Evolutionary conservation across 2,888 invertebrate species (phyloP).

Genomic region (Spodoptera picta): DNA sequence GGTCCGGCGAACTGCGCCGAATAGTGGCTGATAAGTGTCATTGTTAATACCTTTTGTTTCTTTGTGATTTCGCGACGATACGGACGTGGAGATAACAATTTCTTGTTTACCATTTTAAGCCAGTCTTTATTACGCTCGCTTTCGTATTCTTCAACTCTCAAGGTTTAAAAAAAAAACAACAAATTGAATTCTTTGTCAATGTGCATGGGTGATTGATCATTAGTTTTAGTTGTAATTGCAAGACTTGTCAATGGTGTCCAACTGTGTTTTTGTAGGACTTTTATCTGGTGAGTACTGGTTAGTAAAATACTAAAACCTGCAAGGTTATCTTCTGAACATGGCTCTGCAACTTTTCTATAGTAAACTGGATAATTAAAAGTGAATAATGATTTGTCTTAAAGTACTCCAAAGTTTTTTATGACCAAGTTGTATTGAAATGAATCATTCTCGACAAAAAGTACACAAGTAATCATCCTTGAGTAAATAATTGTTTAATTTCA

Average conservation of each 20-base stretch:
- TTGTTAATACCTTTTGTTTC: slow-evolving; percentile 75
- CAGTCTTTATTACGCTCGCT: slow-evolving; percentile 66
- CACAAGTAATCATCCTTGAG: slow-evolving; percentile 22
- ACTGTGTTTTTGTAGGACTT: slow-evolving; percentile 80
- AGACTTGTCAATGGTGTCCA: slow-evolving; percentile 78
- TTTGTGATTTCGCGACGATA: slow-evolving; percentile 82
- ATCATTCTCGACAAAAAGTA: slow-evolving; percentile 29
- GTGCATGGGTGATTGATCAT: slow-evolving; percentile 48
- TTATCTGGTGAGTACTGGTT: slow-evolving; percentile 70
- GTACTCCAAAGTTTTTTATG: slow-evolving; percentile 13
- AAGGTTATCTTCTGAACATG: not conserved
- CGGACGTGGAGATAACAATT: slow-evolving; percentile 75
- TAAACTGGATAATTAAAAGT: not conserved
- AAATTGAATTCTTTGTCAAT: slow-evolving; percentile 31
- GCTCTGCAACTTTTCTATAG: no score
- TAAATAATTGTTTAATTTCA: slow-evolving; percentile 28
- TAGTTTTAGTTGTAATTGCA: slow-evolving; percentile 42
- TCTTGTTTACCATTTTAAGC: slow-evolving; percentile 77
- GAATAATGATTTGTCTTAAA: slow-evolving; percentile 24
- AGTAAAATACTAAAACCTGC: slow-evolving; percentile 6
- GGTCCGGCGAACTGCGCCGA: slow-evolving; percentile 70
- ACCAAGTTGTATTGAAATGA: slow-evolving; percentile 24
- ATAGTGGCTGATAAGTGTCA: slow-evolving; percentile 75
- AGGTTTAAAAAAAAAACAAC: slow-evolving; percentile 52
- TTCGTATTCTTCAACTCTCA: slow-evolving; percentile 64